Percentiles rank a stretch among this genome's conserved stretches.
phyloP scores from a whole-genome alignment of 2,888 invertebrate species.

The Laothoe populi region DNA sequence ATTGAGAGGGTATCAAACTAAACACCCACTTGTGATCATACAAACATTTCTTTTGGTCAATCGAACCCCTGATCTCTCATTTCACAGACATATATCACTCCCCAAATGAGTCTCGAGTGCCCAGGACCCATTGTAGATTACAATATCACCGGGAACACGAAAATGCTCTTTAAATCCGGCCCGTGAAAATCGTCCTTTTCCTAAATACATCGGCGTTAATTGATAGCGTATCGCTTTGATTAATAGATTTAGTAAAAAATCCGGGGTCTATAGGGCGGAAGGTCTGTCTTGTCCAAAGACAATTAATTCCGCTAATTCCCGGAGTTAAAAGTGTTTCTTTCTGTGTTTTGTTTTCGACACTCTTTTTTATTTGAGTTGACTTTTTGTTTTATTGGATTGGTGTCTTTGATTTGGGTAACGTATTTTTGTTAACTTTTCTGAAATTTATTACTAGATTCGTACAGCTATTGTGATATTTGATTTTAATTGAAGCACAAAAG shows the following conservation, averaged over 20 bases:
- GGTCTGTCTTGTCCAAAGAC: conserved; percentile 1
- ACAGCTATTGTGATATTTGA: too few relatives aligned
- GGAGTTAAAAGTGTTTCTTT: conserved; percentile 6
- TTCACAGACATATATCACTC: too few relatives aligned
- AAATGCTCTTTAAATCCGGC: conserved; percentile 5
- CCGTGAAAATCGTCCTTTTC: conserved; percentile 13
- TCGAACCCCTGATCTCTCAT: too few relatives aligned
- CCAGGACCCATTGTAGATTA: conserved; percentile 9
- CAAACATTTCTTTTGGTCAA: too few relatives aligned
- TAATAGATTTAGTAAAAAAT: conserved; percentile 23
- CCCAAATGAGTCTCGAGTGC: conserved; percentile 13
- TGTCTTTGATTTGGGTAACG: background rate
- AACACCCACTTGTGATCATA: too few relatives aligned
- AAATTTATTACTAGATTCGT: too few relatives aligned
- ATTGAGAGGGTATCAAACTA: too few relatives aligned
- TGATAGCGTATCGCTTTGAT: conserved; percentile 17
- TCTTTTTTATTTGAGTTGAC: conserved; percentile 3
- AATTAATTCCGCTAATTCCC: conserved; percentile 17
- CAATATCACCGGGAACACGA: conserved; percentile 4
- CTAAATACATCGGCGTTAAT: conserved; percentile 16
- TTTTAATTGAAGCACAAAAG: too few relatives aligned
- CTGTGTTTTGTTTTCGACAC: conserved; percentile 15
- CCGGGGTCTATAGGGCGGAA: background rate
- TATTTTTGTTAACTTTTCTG: background rate
- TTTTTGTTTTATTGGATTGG: conserved; percentile 4